A percentile compares a stretch with the other conserved stretches of the same genome.
These are phyloP conservation scores for Protodeltote pygarga DNA, from an alignment of 2,888 invertebrate genomes.

Conservation along the genomic window DNA sequence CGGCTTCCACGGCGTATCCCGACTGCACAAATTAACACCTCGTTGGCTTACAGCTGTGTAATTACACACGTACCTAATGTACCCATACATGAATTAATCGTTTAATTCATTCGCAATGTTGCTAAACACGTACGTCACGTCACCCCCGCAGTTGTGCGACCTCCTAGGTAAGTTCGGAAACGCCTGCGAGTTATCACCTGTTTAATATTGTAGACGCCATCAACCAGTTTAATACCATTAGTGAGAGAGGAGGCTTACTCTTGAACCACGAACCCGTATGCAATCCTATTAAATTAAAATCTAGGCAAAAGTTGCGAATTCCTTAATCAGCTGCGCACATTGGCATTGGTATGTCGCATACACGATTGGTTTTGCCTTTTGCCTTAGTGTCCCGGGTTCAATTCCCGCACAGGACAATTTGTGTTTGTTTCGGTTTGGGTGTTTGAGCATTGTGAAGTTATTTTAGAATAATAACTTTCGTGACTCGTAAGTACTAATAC, in stretches of 20 bases:
- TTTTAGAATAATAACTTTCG: no score
- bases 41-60: constrained; percentile 48
- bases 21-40: constrained; percentile 54
- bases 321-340: no score
- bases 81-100: constrained; percentile 55
- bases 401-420: no score
- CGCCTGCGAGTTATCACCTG: constrained; percentile 49
- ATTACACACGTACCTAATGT: constrained; percentile 51
- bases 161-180: constrained; percentile 41
- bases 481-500: no score
- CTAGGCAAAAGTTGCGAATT: no score
- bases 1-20: constrained; percentile 34
- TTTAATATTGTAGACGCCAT: constrained; percentile 49
- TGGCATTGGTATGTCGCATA: no score
- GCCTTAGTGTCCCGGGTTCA: no score
- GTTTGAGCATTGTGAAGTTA: no score
- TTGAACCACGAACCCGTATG: constrained; percentile 38
- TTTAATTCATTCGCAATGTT: constrained; percentile 50
- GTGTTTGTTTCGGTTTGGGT: no score
- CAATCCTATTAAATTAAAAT: no score
- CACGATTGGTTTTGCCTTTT: no score
- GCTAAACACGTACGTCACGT: constrained; percentile 41
- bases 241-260: no score
- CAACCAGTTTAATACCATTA: constrained; percentile 38
- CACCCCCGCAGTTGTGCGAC: constrained; percentile 25